These are phyloP conservation scores for Epizoanthus scotinus DNA, from an alignment of 92 coral and sea anemone species.

Conservation along the genomic window DNA sequence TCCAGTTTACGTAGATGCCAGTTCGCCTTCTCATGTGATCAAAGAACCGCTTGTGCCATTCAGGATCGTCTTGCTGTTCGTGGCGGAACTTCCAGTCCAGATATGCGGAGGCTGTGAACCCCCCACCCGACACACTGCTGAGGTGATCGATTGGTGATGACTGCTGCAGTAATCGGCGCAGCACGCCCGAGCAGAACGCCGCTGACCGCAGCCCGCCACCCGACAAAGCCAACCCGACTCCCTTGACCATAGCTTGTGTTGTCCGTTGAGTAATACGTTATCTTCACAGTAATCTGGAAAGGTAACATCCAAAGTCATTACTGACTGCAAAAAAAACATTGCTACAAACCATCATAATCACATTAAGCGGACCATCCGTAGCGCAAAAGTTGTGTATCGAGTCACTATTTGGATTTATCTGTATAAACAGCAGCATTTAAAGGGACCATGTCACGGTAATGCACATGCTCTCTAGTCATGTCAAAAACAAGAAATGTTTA, in stretches of 20 bases:
- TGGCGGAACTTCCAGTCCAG: conserved; percentile 92
- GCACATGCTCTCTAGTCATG: too few species aligned
- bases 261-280: not conserved
- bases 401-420: too few species aligned
- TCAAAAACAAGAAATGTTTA: too few species aligned
- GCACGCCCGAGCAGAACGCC: conserved; percentile 49
- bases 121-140: conserved; percentile 93
- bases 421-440: too few species aligned
- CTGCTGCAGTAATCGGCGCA: conserved; percentile 80
- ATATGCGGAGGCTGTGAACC: conserved; percentile 80
- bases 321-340: too few species aligned
- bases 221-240: conserved; percentile 44
- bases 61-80: conserved; percentile 70
- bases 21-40: conserved; percentile 63
- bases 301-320: too few species aligned
- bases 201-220: conserved; percentile 57
- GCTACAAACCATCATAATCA: too few species aligned
- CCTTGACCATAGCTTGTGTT: not conserved
- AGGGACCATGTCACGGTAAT: too few species aligned
- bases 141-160: conserved; percentile 63
- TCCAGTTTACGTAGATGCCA: conserved; percentile 65
- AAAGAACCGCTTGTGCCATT: conserved; percentile 83
- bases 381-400: too few species aligned
- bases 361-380: too few species aligned
- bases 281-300: not conserved